phyloP scores from a whole-genome alignment of 2,113 vertebrate species.

The Oreotrochilus melanogaster region DNA sequence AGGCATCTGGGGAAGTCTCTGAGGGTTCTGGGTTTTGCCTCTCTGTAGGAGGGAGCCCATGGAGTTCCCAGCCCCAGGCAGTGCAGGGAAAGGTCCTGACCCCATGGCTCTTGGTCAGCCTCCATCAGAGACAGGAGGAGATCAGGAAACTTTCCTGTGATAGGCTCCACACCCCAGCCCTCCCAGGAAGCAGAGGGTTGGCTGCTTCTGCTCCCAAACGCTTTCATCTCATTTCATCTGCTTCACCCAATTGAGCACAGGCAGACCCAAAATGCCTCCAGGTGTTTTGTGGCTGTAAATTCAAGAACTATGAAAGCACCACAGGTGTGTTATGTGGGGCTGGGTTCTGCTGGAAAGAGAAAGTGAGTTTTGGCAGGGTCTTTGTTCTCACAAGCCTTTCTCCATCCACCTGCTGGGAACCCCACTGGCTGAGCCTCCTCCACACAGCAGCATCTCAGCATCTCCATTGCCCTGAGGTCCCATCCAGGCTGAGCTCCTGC shows the following conservation, averaged over 20 bases:
- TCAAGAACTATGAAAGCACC: neutral
- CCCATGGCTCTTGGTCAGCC: neutral
- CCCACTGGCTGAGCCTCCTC: neutral
- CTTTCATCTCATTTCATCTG: neutral
- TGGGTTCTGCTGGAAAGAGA: neutral
- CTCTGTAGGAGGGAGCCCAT: neutral
- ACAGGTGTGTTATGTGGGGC: rapidly evolving
- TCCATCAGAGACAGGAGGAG: neutral
- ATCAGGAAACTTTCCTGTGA: neutral
- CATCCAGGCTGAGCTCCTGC: neutral
- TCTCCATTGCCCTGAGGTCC: neutral
- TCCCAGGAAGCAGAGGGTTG: neutral
- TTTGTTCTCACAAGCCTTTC: neutral
- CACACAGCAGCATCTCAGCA: neutral
- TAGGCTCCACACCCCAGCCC: neutral
- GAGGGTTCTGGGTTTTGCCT: neutral
- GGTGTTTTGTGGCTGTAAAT: neutral
- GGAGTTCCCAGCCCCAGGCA: neutral
- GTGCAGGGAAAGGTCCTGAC: neutral
- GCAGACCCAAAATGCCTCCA: neutral
- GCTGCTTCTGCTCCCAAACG: neutral
- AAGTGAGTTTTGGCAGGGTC: neutral
- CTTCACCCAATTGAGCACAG: neutral
- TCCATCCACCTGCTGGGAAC: neutral
- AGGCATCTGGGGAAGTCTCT: neutral